Base-by-base conservation (phyloP, 2,797 vertebrate species). In the Scarus forsteni region DNA sequence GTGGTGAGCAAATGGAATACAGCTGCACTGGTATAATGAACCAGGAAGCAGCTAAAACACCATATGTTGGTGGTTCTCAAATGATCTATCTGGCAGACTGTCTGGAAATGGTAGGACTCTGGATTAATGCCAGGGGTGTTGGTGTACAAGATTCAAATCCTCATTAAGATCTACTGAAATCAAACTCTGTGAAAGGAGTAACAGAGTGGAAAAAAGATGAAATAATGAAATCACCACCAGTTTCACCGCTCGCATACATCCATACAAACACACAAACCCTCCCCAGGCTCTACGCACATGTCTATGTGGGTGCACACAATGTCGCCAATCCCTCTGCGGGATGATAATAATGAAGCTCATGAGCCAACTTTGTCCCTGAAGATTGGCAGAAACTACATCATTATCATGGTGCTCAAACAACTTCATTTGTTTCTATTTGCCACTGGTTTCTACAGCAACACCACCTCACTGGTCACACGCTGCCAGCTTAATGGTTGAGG, bases 371-470 rank as follows among this genome's bases (percentile, higher is more conserved):
- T 76, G 74, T 80, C 66, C 68, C 14, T 58, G 16, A 68, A 65
- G 70, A 53, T 4, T 0, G 62, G 48, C 66, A 80, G 74, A 63
- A 27, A 52, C 88, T 80, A 84, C 84, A 83, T 91, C 91, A 93
- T 93, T 92, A 93, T 92, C 92, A 81, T 85, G 12, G 88, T 86
- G 81, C 90, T 93, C 86, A 66, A 90, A 94, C 89, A 92, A 91
- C 94, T 77, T 76, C 6, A 81, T 72, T 84, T 83, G 75, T 78
- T 83, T 82, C 93, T 95, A 90, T 94, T 85, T 79, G 65, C 66
- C 49, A 87, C 88, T 88, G 81, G 94, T 97, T 95, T 94, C 96
- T 93, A 94, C 74, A 78, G 94, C 85, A 96, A 97, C 95, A 90
- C 91, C 86, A 90, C 75, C 90, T 62, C 94, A 94, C 90, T 90